Evolutionary conservation across 2,888 invertebrate species (phyloP).

Genomic region (Xylota segnis): DNA sequence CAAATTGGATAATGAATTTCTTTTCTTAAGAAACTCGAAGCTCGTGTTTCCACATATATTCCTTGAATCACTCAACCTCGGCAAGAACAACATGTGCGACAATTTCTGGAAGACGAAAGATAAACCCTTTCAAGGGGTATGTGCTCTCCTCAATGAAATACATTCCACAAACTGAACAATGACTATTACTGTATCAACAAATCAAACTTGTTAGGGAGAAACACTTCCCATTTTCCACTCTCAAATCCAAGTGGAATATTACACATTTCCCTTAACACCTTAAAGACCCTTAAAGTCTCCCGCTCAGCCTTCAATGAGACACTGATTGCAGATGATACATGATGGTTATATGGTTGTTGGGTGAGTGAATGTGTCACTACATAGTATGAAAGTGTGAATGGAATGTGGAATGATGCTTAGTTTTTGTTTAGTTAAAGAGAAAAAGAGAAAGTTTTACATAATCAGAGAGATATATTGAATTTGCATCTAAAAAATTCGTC

Average conservation of each 20-base stretch:
- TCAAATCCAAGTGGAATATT: neutral
- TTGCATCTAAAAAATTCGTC: conserved; percentile 71
- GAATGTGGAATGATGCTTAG: conserved; percentile 48
- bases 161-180: too few species aligned
- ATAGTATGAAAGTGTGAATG: conserved; percentile 11
- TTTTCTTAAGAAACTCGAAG: too few species aligned
- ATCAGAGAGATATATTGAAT: conserved; percentile 49
- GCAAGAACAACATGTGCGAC: too few species aligned
- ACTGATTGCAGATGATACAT: conserved; percentile 19
- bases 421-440: conserved; percentile 24
- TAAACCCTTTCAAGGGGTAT: too few species aligned
- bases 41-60: too few species aligned
- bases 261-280: conserved; percentile 7
- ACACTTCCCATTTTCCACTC: too few species aligned
- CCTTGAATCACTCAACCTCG: too few species aligned
- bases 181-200: too few species aligned
- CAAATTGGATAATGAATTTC: too few species aligned
- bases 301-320: conserved; percentile 13
- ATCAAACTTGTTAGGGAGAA: too few species aligned
- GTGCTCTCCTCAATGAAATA: too few species aligned
- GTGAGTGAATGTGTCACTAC: neutral
- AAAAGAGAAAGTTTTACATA: conserved; percentile 26
- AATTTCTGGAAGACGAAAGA: too few species aligned
- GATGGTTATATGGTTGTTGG: neutral
- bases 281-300: conserved; percentile 26